phyloP scores from a whole-genome alignment of 1,140 invertebrate species.

The Trichonephila clavipes region DNA sequence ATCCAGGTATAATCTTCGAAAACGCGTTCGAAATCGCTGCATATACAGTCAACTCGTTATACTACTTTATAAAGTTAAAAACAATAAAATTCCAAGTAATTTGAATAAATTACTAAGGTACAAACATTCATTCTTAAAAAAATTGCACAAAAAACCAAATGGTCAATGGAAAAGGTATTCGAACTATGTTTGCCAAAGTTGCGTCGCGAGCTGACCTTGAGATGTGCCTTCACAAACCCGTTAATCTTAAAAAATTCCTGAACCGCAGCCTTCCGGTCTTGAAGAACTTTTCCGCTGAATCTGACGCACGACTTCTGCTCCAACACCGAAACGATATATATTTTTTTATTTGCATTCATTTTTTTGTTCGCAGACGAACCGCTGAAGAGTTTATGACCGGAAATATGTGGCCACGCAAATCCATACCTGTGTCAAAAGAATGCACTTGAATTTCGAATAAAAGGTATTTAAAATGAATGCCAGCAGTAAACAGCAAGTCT shows the following conservation, averaged over 20 bases:
- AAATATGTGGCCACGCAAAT: not conserved
- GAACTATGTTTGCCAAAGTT: not conserved
- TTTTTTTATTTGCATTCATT: not conserved
- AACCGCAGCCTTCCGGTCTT: conserved; percentile 32
- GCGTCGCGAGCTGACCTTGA: not conserved
- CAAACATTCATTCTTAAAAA: no score
- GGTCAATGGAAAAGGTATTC: not conserved
- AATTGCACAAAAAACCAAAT: no score
- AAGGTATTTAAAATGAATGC: no score
- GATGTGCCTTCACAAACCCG: not conserved
- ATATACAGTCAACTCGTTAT: no score
- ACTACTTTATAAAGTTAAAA: no score
- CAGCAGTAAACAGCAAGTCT: no score
- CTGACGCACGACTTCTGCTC: conserved; percentile 3
- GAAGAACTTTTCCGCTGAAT: conserved; percentile 15
- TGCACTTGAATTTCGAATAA: no score
- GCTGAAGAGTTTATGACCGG: not conserved
- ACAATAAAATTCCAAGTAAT: no score
- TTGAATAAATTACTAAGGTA: no score
- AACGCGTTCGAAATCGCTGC: no score
- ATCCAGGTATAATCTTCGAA: no score
- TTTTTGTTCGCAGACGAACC: not conserved
- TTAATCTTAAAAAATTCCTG: conserved; percentile 15
- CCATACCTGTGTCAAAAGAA: no score
- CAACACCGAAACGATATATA: not conserved